Evolutionary conservation across 2,888 invertebrate species (phyloP).

Genomic region (Ennomos erosarius): DNA sequence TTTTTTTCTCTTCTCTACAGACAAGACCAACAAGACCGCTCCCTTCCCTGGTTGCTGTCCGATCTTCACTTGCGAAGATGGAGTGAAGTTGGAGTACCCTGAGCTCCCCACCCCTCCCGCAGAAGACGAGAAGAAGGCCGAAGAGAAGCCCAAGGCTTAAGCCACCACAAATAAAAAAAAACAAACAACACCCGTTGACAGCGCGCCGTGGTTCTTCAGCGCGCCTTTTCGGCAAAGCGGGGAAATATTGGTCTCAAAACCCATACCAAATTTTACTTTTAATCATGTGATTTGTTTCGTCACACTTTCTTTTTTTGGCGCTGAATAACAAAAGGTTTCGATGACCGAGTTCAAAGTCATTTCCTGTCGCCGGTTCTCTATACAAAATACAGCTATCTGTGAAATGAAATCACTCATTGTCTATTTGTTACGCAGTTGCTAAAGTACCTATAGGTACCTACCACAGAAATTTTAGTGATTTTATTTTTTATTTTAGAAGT

Average conservation of each 20-base stretch:
- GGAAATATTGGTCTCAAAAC: constrained; percentile 59
- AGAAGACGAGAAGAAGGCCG: constrained; percentile 66
- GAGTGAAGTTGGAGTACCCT: constrained; percentile 94
- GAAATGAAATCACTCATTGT: constrained; percentile 16
- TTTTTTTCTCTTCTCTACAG: constrained; percentile 71
- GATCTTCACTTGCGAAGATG: constrained; percentile 93
- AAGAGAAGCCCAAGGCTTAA: constrained; percentile 74
- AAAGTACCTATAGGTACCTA: constrained; percentile 16
- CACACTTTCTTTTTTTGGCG: constrained; percentile 32
- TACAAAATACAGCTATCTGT: constrained; percentile 46
- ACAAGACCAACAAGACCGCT: constrained; percentile 95
- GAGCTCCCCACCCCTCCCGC: constrained; percentile 86
- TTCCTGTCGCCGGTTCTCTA: constrained; percentile 70
- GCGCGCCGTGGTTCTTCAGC: constrained; percentile 17
- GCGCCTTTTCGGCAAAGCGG: constrained; percentile 23
- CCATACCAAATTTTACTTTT: constrained; percentile 54
- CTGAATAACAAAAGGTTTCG: constrained; percentile 24
- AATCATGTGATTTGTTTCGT: constrained; percentile 31
- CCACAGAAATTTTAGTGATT: constrained; percentile 33
- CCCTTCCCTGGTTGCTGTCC: constrained; percentile 95
- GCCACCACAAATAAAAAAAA: constrained; percentile 24
- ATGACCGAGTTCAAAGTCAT: constrained; percentile 50
- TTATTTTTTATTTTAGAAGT: constrained; percentile 68
- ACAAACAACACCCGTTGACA: constrained; percentile 33
- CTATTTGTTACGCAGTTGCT: constrained; percentile 21